Percentiles rank a stretch among this genome's conserved stretches.
phyloP scores from a whole-genome alignment of 2,113 vertebrate genomes.

The Ellobius talpinus region DNA sequence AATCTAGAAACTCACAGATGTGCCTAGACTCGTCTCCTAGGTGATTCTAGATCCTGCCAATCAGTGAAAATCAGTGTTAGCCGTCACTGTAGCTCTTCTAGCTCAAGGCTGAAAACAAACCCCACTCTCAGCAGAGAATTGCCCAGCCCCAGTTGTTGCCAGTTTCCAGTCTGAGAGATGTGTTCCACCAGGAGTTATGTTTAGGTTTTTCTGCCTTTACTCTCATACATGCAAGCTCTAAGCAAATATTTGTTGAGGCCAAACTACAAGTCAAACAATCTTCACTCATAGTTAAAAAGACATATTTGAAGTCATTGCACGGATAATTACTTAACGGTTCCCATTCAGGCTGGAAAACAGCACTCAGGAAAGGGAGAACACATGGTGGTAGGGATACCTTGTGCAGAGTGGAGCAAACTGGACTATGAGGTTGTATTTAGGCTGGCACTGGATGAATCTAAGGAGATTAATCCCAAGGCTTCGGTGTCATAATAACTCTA shows the following conservation, averaged over 20 bases:
- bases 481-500: neutral
- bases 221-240: neutral
- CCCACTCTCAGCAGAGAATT: neutral
- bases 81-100: neutral
- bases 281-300: neutral
- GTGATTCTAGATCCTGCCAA: neutral
- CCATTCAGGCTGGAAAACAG: neutral
- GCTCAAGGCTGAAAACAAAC: neutral
- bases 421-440: neutral
- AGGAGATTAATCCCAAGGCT: neutral
- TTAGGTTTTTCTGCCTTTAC: neutral
- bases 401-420: rapidly evolving
- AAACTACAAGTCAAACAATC: neutral
- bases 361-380: neutral
- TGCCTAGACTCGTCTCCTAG: neutral
- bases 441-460: neutral
- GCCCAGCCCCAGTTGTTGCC: rapidly evolving
- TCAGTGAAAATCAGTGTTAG: neutral
- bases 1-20: neutral
- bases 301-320: neutral
- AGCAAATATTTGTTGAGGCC: neutral
- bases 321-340: neutral
- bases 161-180: too few relatives aligned
- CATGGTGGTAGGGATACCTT: neutral
- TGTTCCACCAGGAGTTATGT: neutral